Percentiles rank a stretch among this genome's conserved stretches.
These are phyloP conservation scores for Ifrita kowaldi DNA, from an alignment of 2,113 vertebrate genomes.

Conservation along the genomic window DNA sequence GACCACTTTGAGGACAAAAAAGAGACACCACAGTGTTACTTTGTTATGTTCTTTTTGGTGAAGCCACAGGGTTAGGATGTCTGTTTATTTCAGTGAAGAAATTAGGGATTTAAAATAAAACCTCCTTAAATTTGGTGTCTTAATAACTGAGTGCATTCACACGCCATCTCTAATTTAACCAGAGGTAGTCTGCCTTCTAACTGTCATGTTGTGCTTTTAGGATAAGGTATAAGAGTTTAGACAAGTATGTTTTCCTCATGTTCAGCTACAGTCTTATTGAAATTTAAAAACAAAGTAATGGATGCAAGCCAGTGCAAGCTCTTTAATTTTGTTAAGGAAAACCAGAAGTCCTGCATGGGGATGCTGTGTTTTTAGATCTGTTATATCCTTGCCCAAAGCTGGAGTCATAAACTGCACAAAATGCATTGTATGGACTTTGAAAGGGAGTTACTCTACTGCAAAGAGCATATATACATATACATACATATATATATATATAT, in stretches of 20 bases:
- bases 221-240: neutral
- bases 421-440: neutral
- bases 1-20: neutral
- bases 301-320: neutral
- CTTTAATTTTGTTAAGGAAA: neutral
- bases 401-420: neutral
- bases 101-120: neutral
- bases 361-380: neutral
- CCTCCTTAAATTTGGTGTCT: neutral
- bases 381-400: neutral
- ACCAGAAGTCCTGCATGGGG: neutral
- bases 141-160: neutral
- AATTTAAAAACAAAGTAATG: neutral
- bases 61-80: neutral
- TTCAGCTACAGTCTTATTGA: neutral
- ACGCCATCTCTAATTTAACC: neutral
- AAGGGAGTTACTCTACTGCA: neutral
- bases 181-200: neutral
- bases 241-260: neutral
- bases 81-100: neutral
- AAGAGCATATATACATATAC: neutral
- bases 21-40: neutral
- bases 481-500: rapidly evolving
- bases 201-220: neutral
- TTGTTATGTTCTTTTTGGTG: neutral